Evolutionary conservation across 2,888 invertebrate species (phyloP).

Genomic region (Amphimallon solstitiale): DNA sequence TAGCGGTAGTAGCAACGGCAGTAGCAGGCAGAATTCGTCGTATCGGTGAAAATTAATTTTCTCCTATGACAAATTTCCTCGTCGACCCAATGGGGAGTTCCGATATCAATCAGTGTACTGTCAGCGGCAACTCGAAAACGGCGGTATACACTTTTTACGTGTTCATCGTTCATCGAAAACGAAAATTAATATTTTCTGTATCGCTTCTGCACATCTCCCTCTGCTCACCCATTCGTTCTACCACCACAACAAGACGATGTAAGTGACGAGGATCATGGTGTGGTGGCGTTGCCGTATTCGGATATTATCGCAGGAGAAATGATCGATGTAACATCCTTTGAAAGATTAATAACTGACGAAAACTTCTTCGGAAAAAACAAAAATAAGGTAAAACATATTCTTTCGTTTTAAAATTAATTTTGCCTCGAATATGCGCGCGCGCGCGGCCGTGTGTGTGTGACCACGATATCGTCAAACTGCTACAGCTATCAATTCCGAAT

Average conservation of each 20-base stretch:
- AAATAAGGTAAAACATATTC: too few species aligned
- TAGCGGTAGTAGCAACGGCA: too few species aligned
- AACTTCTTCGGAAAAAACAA: too few species aligned
- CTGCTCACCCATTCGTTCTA: too few species aligned
- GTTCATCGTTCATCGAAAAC: constrained; percentile 24
- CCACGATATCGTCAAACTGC: too few species aligned
- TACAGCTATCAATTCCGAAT: too few species aligned
- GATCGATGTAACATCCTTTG: constrained; percentile 21
- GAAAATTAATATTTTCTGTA: constrained; percentile 28
- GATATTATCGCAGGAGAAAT: constrained; percentile 6
- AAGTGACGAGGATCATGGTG: neutral
- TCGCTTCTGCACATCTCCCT: neutral
- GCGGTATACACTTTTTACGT: constrained; percentile 29
- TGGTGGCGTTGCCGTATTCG: neutral
- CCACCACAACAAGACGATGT: too few species aligned
- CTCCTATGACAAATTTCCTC: constrained; percentile 18
- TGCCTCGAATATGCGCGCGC: too few species aligned
- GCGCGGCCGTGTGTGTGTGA: too few species aligned
- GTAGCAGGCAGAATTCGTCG: too few species aligned
- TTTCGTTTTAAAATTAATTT: too few species aligned
- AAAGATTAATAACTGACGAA: constrained; percentile 18
- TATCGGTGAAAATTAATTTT: constrained; percentile 30
- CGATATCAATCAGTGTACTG: constrained; percentile 35
- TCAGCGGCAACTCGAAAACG: constrained; percentile 31
- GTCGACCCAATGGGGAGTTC: constrained; percentile 24